Evolutionary conservation across 2,888 invertebrate genomes (phyloP), one percentile per base, ranked within the genome.

Genomic region (Rhagonycha fulva): DNA sequence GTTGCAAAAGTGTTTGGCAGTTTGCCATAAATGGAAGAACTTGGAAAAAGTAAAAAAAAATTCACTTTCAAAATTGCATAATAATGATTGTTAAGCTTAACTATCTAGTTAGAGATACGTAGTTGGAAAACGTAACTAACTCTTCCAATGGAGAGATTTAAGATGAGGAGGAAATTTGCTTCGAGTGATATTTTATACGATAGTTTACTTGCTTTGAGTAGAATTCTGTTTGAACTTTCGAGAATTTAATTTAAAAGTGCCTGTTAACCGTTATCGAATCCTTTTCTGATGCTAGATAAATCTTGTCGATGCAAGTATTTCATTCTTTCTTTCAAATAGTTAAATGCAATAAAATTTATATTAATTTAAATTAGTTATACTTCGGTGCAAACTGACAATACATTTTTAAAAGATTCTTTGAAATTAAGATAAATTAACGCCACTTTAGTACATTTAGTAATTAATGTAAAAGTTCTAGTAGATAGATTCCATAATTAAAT

Each of bases 171-270:
- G 63, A 66, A 72, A 76, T 72, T 76, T 76, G 75, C 67, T 76
- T 76, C 72, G 28, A 67, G 66, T 71, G 76, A 76, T 74, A 76
- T 71, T 68, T 47, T 62, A 68, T 66, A 76, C 74, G 71, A 74
- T 76, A 76, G 76, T 76, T 76, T 76, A 71, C 74, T 76, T 76
- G 76, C 76, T 76, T 76, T 76, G 76, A 76, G 32, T 32, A 28
- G 68, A 76, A 74, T 76, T 76, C 68, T 71, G 76, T 76, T 76
- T 69, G 76, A 76, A 68, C 71, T 74, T 23, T 63, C 68, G 63
- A 74, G 76, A 76, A 76, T 76, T 76, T 76, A 76, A 76, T 76
- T 76, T 76, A 74, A 74, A 76, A 71, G 71, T 73, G 74, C 70
- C 76, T 71, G 68, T 71, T 76, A 76, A 71, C 74, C 74, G 74